A percentile compares a stretch with the other conserved stretches of the same genome.
Evolutionary conservation across 2,797 vertebrate genomes (phyloP).

Genomic region (Pteropus rufus): DNA sequence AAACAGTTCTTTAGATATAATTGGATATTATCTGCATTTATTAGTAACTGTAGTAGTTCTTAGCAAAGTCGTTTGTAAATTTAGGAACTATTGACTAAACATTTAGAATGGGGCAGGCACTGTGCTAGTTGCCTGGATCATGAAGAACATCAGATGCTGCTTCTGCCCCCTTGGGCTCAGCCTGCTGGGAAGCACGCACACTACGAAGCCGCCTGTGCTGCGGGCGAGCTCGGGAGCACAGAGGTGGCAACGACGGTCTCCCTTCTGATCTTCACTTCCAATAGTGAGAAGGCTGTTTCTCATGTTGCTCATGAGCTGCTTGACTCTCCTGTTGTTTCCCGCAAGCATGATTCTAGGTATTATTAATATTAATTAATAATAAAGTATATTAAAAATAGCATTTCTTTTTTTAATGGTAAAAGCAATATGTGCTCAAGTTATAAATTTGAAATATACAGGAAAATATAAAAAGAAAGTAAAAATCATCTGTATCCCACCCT

Average conservation of each 20-base stretch:
- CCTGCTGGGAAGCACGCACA: background rate
- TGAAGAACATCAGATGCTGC: accelerated
- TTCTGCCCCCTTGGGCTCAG: background rate
- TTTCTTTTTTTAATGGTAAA: background rate
- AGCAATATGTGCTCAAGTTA: background rate
- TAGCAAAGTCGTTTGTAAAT: background rate
- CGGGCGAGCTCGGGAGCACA: accelerated
- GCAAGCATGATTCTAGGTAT: background rate
- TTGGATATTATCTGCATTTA: background rate
- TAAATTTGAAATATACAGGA: background rate
- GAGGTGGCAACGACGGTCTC: accelerated
- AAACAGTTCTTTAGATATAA: background rate
- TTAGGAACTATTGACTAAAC: background rate
- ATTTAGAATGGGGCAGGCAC: background rate
- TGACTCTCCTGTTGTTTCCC: background rate
- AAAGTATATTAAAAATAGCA: background rate
- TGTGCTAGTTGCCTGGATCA: background rate
- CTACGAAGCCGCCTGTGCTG: background rate
- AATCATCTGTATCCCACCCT: background rate
- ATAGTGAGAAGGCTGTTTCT: background rate
- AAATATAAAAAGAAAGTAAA: background rate
- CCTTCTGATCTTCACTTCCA: background rate
- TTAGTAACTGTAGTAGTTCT: background rate
- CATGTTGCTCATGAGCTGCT: background rate
- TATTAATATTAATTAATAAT: background rate